A percentile compares a stretch with the other conserved stretches of the same genome.
These are phyloP conservation scores for Pangasianodon gigas DNA, from an alignment of 2,113 vertebrate species.

Conservation along the genomic window DNA sequence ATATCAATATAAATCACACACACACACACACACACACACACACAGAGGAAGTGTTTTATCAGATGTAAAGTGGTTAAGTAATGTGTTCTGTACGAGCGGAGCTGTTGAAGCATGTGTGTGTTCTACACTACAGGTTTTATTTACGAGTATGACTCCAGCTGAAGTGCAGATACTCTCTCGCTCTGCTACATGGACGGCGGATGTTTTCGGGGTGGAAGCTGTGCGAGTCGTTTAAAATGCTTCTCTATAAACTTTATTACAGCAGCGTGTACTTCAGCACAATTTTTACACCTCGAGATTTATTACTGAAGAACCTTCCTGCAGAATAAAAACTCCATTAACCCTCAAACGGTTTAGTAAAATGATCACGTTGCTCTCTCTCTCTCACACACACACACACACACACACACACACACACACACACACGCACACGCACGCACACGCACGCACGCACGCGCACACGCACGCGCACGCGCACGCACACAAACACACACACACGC, in stretches of 20 bases:
- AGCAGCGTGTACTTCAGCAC: neutral
- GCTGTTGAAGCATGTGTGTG: neutral
- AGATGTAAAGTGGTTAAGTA: neutral
- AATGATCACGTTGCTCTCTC: neutral
- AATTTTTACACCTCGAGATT: neutral
- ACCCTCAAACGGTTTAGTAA: neutral
- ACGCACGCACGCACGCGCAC: neutral
- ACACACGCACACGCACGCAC: neutral
- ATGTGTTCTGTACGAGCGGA: neutral
- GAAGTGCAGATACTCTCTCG: neutral
- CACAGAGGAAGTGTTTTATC: neutral
- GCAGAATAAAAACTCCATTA: neutral
- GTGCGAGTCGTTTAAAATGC: neutral
- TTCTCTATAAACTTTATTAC: constrained; percentile 12
- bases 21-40: neutral
- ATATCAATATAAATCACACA: neutral
- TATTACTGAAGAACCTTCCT: neutral
- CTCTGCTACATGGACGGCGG: neutral
- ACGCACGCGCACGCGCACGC: neutral
- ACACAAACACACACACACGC: neutral
- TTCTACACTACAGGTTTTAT: neutral
- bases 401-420: neutral
- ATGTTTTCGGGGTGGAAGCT: neutral
- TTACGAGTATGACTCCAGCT: neutral
- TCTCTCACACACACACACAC: neutral